These are phyloP conservation scores for Leptinotarsa haldemani DNA, from an alignment of 2,888 invertebrate genomes.

Conservation along the genomic window DNA sequence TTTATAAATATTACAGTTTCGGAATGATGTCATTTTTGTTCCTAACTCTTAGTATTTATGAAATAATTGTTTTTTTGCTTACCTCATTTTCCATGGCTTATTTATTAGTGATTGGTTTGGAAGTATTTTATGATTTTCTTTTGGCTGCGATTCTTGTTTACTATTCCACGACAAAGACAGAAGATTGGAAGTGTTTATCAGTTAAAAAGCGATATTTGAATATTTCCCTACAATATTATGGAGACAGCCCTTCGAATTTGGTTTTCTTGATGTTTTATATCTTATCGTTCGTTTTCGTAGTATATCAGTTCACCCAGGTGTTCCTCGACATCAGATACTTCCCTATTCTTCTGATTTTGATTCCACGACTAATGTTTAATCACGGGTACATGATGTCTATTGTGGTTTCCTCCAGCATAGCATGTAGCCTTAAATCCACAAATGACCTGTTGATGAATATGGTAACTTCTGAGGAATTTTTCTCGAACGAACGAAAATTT, in stretches of 20 bases:
- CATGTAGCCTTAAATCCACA: not conserved
- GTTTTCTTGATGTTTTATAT: too few relatives aligned
- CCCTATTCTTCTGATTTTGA: not conserved
- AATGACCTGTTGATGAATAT: not conserved
- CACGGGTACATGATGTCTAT: not conserved
- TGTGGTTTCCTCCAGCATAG: not conserved
- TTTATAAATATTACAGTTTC: too few relatives aligned
- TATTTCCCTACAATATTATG: not conserved
- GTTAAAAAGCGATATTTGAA: not conserved
- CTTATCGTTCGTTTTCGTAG: too few relatives aligned
- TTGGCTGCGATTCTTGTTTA: not conserved
- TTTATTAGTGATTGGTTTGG: too few relatives aligned
- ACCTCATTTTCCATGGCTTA: too few relatives aligned
- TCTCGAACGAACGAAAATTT: not conserved
- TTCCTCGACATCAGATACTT: too few relatives aligned
- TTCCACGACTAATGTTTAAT: not conserved
- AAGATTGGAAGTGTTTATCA: not conserved
- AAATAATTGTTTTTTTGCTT: too few relatives aligned
- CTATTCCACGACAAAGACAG: not conserved
- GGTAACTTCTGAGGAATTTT: not conserved
- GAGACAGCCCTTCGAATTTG: not conserved
- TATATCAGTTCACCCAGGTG: too few relatives aligned
- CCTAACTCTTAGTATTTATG: too few relatives aligned
- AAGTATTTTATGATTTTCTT: not conserved
- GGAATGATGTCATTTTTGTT: too few relatives aligned